These are phyloP conservation scores for Reticulitermes speratus DNA, from an alignment of 1,140 invertebrate genomes.

Conservation along the genomic window DNA sequence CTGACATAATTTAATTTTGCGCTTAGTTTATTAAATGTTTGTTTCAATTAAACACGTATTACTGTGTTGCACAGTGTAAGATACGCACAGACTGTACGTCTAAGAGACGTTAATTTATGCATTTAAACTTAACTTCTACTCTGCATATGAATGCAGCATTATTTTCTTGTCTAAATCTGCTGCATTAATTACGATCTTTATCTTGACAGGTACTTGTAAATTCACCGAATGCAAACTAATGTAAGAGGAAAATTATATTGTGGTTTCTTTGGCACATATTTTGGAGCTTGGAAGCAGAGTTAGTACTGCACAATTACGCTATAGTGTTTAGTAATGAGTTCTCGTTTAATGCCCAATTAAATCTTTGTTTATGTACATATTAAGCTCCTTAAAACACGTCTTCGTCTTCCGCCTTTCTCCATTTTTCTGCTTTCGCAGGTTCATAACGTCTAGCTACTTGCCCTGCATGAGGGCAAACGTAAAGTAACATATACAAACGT, in stretches of 20 bases:
- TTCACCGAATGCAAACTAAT: neutral
- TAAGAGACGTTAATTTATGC: too few relatives aligned
- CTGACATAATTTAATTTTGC: too few relatives aligned
- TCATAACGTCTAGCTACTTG: neutral
- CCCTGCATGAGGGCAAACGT: neutral
- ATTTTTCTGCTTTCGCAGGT: neutral
- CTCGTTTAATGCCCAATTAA: constrained; percentile 15
- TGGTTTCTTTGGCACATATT: neutral
- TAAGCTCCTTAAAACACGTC: constrained; percentile 18
- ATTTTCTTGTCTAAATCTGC: neutral
- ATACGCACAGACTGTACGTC: too few relatives aligned
- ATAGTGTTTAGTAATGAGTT: neutral
- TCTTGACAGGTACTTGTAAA: neutral
- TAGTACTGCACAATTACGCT: neutral
- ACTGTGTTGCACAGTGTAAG: too few relatives aligned
- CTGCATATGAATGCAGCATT: neutral
- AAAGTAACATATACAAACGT: neutral
- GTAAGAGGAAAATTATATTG: neutral
- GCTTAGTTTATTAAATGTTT: too few relatives aligned
- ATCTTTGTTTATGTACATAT: neutral
- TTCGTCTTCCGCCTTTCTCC: neutral
- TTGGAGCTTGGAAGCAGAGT: neutral
- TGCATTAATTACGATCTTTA: neutral
- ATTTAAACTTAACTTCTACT: neutral
- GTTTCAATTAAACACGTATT: too few relatives aligned